Evolutionary conservation across 2,113 vertebrate species (phyloP).

Genomic region (Rhinoptilus africanus): DNA sequence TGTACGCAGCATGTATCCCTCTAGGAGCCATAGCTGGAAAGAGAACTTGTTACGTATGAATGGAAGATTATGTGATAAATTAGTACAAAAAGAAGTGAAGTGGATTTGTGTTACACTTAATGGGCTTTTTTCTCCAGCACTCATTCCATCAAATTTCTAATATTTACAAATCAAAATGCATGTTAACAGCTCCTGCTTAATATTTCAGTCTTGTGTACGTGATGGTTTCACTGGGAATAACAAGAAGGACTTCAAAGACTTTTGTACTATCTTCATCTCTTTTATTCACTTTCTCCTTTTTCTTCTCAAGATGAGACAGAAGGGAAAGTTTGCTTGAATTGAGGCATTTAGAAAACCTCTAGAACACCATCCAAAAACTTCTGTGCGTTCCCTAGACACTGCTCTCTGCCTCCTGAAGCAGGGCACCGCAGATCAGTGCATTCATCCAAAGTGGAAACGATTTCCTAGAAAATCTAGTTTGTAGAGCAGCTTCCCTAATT

Average conservation of each 20-base stretch:
- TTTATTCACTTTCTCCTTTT: neutral
- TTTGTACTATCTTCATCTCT: neutral
- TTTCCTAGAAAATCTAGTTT: slow-evolving; percentile 26
- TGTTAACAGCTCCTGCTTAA: neutral
- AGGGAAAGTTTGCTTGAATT: neutral
- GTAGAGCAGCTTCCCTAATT: neutral
- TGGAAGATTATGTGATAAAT: neutral
- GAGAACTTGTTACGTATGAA: neutral
- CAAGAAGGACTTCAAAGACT: neutral
- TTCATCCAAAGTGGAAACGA: slow-evolving; percentile 12
- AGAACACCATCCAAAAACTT: neutral
- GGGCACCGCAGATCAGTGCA: neutral
- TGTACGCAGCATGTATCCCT: neutral
- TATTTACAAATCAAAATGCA: neutral
- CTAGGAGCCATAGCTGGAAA: neutral
- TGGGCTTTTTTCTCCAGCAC: neutral
- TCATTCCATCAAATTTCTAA: neutral
- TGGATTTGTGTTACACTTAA: neutral
- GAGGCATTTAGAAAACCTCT: neutral
- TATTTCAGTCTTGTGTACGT: neutral
- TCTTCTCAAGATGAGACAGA: neutral
- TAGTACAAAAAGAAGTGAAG: neutral
- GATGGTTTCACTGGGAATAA: neutral
- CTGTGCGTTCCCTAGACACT: neutral
- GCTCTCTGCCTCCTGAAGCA: slow-evolving; percentile 1